These are phyloP conservation scores for Pogonognathellus flavescens DNA, from an alignment of 1,140 invertebrate genomes.

Conservation along the genomic window DNA sequence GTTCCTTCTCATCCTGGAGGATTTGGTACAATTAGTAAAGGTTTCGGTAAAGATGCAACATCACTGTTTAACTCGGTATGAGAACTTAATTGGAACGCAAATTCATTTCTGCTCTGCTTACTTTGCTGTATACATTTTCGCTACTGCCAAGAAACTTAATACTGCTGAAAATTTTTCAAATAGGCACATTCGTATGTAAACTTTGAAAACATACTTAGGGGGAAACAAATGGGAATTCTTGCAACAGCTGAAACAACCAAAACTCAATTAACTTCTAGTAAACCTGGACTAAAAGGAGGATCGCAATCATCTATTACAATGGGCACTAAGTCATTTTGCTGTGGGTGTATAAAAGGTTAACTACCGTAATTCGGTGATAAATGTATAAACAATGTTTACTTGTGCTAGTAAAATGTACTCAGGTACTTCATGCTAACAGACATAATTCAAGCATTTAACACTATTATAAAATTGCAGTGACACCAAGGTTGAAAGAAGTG, in stretches of 20 bases:
- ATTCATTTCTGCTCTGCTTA: no score
- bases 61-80: slow-evolving; percentile 52
- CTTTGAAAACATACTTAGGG: slow-evolving; percentile 56
- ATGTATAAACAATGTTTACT: no score
- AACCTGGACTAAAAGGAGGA: slow-evolving; percentile 17
- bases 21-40: slow-evolving; percentile 54
- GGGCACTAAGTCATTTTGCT: slow-evolving; percentile 19
- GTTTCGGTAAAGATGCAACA: slow-evolving; percentile 60
- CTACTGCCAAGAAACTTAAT: not conserved
- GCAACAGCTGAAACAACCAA: not conserved
- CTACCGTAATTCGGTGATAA: not conserved
- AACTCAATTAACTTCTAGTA: not conserved
- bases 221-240: slow-evolving; percentile 54
- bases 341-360: slow-evolving; percentile 23
- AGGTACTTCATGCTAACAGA: no score
- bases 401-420: no score
- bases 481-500: not conserved
- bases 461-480: not conserved
- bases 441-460: no score
- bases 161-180: not conserved
- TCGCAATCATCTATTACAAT: not conserved
- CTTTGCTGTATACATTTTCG: no score
- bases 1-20: slow-evolving; percentile 61
- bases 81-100: no score
- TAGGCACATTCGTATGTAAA: slow-evolving; percentile 60